phyloP scores from a whole-genome alignment of 2,797 vertebrate species.

The Poecilia gillii region DNA sequence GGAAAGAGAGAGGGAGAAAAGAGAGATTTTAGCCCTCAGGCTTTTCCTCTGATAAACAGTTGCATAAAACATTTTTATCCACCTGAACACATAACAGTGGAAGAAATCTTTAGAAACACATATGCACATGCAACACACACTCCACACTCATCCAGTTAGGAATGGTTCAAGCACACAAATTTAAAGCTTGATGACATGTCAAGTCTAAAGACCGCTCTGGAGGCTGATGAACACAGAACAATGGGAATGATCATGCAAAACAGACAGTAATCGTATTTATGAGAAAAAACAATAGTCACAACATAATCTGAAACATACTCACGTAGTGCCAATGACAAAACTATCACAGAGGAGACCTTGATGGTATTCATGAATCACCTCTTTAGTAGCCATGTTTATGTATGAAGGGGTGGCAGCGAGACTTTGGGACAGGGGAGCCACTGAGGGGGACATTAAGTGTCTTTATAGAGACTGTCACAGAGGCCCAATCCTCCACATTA shows the following conservation, averaged over 20 bases:
- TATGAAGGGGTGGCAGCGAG: conserved; percentile 58
- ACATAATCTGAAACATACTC: conserved; percentile 46
- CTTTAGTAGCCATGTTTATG: conserved; percentile 71
- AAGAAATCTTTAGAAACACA: neutral
- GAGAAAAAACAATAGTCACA: conserved; percentile 9
- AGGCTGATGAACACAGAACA: conserved; percentile 31
- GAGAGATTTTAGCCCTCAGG: conserved; percentile 46
- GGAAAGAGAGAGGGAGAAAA: conserved; percentile 1
- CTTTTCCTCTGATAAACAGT: conserved; percentile 64
- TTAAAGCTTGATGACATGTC: conserved; percentile 1
- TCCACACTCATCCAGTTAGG: conserved; percentile 36
- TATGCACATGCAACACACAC: conserved; percentile 4
- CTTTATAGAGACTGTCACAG: conserved; percentile 61
- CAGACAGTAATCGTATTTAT: conserved; percentile 42
- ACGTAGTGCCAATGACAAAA: conserved; percentile 40
- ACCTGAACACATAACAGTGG: conserved; percentile 38
- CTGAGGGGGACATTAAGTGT: conserved; percentile 57
- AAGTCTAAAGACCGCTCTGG: conserved; percentile 9
- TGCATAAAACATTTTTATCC: conserved; percentile 63
- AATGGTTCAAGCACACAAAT: conserved; percentile 20
- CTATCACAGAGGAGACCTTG: conserved; percentile 36
- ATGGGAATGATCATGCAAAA: conserved; percentile 41
- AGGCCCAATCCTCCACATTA: conserved; percentile 59
- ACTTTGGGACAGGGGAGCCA: conserved; percentile 48
- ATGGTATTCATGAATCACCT: conserved; percentile 68